Evolutionary conservation across 1,140 invertebrate species (phyloP).

Genomic region (Drosophila albomicans): DNA sequence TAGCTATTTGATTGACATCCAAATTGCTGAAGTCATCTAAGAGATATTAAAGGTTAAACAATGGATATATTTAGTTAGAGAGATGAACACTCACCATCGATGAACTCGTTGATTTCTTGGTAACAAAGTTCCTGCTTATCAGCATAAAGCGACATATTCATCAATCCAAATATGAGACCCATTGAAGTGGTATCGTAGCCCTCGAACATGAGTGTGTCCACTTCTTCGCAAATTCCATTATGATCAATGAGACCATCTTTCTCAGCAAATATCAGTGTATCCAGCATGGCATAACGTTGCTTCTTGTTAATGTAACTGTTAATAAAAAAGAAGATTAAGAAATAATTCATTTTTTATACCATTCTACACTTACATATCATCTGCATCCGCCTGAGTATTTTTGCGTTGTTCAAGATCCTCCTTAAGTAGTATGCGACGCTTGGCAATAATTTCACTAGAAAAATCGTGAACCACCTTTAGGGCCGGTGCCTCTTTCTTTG

Average conservation of each 20-base stretch:
- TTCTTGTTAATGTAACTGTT: slow-evolving; percentile 78
- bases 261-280: slow-evolving; percentile 89
- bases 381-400: neutral
- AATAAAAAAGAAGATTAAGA: neutral
- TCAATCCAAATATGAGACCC: slow-evolving; percentile 87
- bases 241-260: slow-evolving; percentile 86
- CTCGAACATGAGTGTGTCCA: slow-evolving; percentile 93
- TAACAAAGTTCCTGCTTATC: slow-evolving; percentile 88
- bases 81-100: slow-evolving; percentile 46
- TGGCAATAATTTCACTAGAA: slow-evolving; percentile 77
- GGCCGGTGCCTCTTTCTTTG: slow-evolving; percentile 44
- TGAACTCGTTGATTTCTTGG: slow-evolving; percentile 75
- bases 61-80: neutral
- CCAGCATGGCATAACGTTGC: slow-evolving; percentile 91
- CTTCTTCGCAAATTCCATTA: slow-evolving; percentile 91
- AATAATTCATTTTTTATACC: neutral
- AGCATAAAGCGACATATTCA: slow-evolving; percentile 87
- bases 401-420: slow-evolving; percentile 23
- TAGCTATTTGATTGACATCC: slow-evolving; percentile 86
- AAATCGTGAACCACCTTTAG: slow-evolving; percentile 66
- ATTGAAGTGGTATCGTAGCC: slow-evolving; percentile 91
- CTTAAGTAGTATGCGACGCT: slow-evolving; percentile 54
- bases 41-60: neutral
- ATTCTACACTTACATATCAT: slow-evolving; percentile 48
- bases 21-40: slow-evolving; percentile 60